Conservation (phyloP, 2,888 invertebrate genomes). For the Drosophila austrosaltans region DNA sequence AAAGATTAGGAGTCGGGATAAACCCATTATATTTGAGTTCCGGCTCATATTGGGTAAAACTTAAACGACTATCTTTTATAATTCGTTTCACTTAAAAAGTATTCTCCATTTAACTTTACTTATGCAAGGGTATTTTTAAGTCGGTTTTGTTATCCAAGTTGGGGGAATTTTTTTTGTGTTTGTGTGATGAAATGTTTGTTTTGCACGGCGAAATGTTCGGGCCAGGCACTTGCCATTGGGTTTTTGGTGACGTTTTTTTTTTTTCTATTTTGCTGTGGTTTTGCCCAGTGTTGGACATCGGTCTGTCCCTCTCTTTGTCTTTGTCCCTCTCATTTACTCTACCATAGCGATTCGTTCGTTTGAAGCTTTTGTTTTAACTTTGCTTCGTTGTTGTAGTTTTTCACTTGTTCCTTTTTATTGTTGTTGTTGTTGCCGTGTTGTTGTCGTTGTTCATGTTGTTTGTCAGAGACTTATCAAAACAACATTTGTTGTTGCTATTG, state of each 20-base stretch:
- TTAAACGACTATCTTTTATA: too few relatives aligned
- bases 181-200: slow-evolving; percentile 77
- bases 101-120: slow-evolving; percentile 4
- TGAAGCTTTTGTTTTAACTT: slow-evolving; percentile 50
- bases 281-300: slow-evolving; percentile 51
- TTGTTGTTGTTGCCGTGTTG: slow-evolving; percentile 44
- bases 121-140: neutral
- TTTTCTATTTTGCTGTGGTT: slow-evolving; percentile 47
- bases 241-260: slow-evolving; percentile 57
- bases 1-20: too few relatives aligned
- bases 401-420: slow-evolving; percentile 51
- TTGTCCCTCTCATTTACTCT: slow-evolving; percentile 14
- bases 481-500: slow-evolving; percentile 60
- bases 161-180: slow-evolving; percentile 45
- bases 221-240: slow-evolving; percentile 63
- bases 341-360: slow-evolving; percentile 53
- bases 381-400: slow-evolving; percentile 50
- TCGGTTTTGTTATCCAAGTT: slow-evolving; percentile 11
- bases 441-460: slow-evolving; percentile 59
- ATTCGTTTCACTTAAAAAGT: too few relatives aligned
- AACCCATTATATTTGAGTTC: too few relatives aligned
- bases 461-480: slow-evolving; percentile 77
- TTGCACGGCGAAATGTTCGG: slow-evolving; percentile 76
- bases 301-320: slow-evolving; percentile 9
- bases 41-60: too few relatives aligned